Evolutionary conservation across 2,113 vertebrate species (phyloP), one percentile per base, ranked within the genome.

Genomic region (Gallinago media): DNA sequence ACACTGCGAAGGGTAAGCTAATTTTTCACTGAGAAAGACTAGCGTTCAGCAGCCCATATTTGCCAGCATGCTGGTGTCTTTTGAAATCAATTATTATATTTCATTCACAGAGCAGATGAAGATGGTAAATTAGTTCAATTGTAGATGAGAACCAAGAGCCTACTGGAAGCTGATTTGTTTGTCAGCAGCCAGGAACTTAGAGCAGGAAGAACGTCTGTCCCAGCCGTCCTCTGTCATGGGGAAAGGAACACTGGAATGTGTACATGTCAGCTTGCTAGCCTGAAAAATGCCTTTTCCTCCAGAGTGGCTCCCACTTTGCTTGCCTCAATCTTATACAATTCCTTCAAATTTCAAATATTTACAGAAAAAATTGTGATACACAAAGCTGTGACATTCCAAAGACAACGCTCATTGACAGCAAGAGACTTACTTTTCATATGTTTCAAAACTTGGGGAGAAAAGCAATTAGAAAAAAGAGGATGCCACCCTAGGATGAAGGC

Each of bases 81-180:
- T 50, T 67, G 38, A 81, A 89, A 88, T 90, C 70, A 75, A 50
- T 95, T 58, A 75, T 34, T 96, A 58, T 38, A 34, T 94, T 94
- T 92, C 76, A 59, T 90, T 96, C 67, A 52, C 20, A 73, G 62
- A 90, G n/a, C 49, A 92, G 73, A 96, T 40, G 86, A 95, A 92
- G 80, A 75, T 61, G n/a, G 68, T 63, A 85, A 92, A 96, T 96
- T 86, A 91, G 92, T 95, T 96, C 72, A 79, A 49, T 31, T 94
- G 84, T 71, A 91, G 61, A 85, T 78, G 61, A 93, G 83, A 85
- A 75, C 38, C 79, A 54, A 55, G 80, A 92, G 55, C 47, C 81
- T 82, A 86, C 58, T 96, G 72, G 91, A 94, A 74, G 62, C 7
- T 68, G 62, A 89, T 90, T 38, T 92, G 25, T 87, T 97, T 91